Evolutionary conservation across 2,113 vertebrate species (phyloP), one percentile per base, ranked within the genome.

Genomic region (Aepyceros melampus): DNA sequence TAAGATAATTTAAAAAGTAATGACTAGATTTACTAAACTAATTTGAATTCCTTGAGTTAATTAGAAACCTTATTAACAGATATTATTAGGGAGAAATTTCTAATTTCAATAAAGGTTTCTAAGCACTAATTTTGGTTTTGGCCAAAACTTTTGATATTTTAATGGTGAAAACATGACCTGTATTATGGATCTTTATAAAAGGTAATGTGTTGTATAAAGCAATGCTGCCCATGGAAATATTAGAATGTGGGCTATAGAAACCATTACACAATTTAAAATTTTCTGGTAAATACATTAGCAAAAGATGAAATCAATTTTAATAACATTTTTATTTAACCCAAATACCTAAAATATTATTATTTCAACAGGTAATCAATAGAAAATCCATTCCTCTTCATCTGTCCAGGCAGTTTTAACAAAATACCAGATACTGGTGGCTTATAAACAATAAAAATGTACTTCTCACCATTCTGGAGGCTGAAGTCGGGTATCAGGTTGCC

Each of bases 11-110:
- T 89, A 92, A 97, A 91, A 85, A 96, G 45, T 97, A 97, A 98
- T 89, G 84, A 98, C 87, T 90, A 84, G 92, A 98, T 97, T 97
- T 74, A 95, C 81, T 74, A 97, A 98, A 95, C 96, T 91, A 98
- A 67, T 89, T 76, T 94, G 13, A 8, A 5, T 96, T 97, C 58
- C 45, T 49, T 62, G 51, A 90, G 71, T 96, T 98, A 98, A 98
- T 98, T 97, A 97, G 96, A 98, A 98, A 82, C 53, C 81, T 79
- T 92, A 93, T 91, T 87, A 93, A 95, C 64, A 87, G 92, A 47
- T 67, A 96, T 87, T 97, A 97, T 82, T 95, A 97, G 86, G 74
- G 4, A 1, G 89, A 97, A 91, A 96, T 92, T 96, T 97, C 79
- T 94, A 79, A 98, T 96, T 98, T 98, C 82, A 97, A 31, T 56